Conservation (phyloP, 37 sponge, comb jelly and placozoan species). For the Tethya wilhelma region DNA sequence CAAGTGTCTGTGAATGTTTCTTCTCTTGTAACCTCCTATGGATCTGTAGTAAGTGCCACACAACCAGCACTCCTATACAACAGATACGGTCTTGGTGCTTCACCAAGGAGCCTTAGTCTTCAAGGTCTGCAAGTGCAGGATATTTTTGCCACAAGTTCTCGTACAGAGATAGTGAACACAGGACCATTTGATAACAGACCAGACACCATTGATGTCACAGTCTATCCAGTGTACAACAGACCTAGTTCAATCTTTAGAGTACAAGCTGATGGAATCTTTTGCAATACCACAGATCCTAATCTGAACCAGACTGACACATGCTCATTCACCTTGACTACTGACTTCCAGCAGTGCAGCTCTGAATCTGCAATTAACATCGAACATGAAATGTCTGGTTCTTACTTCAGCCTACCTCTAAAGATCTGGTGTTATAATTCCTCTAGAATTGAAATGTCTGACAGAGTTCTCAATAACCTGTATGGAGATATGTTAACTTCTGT, state of each 20-base stretch:
- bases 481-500: too few species aligned
- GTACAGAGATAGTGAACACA: constrained; percentile 52
- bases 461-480: constrained; percentile 23
- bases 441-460: constrained; percentile 15
- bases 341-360: neutral
- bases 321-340: neutral
- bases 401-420: constrained; percentile 50
- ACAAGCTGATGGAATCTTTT: neutral
- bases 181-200: constrained; percentile 11
- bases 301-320: neutral
- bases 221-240: constrained; percentile 39
- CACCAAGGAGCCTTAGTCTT: neutral
- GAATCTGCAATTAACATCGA: constrained; percentile 1
- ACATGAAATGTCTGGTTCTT: neutral
- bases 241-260: neutral
- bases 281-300: neutral
- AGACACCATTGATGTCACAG: neutral
- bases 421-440: constrained; percentile 27
- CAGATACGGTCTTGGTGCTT: constrained; percentile 3
- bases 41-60: constrained; percentile 2
- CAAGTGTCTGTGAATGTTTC: neutral
- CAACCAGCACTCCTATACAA: constrained; percentile 9
- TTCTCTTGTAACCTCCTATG: constrained; percentile 10
- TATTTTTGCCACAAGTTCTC: constrained; percentile 34
- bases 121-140: neutral